Percentiles rank a stretch among this genome's conserved stretches.
phyloP scores from a whole-genome alignment of 2,113 vertebrate species.

The Rhinichthys klamathensis region DNA sequence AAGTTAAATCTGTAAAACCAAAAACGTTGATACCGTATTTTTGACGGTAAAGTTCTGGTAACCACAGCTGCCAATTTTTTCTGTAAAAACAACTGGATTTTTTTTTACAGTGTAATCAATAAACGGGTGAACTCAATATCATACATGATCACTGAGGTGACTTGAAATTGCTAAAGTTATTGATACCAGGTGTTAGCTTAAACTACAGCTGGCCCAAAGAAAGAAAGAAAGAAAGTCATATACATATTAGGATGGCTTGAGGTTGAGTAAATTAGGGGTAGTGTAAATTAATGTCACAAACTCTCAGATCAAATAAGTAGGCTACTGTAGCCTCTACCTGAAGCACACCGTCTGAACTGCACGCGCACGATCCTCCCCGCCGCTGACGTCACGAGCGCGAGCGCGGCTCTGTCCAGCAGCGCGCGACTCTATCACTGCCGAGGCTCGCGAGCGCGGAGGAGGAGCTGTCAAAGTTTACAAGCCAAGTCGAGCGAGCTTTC shows the following conservation, averaged over 20 bases:
- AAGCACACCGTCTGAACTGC: constrained; percentile 10
- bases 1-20: no score
- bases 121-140: background rate
- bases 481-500: constrained; percentile 47
- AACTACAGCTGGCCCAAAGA: no score
- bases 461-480: constrained; percentile 77
- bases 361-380: constrained; percentile 54
- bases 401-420: constrained; percentile 6
- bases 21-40: no score
- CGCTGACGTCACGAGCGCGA: constrained; percentile 68
- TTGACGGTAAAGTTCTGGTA: no score
- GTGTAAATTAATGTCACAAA: background rate
- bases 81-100: no score
- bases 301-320: background rate
- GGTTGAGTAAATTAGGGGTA: no score
- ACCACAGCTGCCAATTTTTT: no score
- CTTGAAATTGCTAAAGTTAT: background rate
- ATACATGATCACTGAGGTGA: background rate
- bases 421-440: constrained; percentile 48
- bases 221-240: no score
- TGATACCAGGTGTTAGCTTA: background rate
- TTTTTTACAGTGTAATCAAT: no score
- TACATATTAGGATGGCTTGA: no score
- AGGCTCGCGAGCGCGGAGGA: constrained; percentile 63
- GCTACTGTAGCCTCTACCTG: background rate